Percentiles rank a stretch among this genome's conserved stretches.
Conservation (phyloP, 2,797 vertebrate genomes). For the Lepus oiostolus region DNA sequence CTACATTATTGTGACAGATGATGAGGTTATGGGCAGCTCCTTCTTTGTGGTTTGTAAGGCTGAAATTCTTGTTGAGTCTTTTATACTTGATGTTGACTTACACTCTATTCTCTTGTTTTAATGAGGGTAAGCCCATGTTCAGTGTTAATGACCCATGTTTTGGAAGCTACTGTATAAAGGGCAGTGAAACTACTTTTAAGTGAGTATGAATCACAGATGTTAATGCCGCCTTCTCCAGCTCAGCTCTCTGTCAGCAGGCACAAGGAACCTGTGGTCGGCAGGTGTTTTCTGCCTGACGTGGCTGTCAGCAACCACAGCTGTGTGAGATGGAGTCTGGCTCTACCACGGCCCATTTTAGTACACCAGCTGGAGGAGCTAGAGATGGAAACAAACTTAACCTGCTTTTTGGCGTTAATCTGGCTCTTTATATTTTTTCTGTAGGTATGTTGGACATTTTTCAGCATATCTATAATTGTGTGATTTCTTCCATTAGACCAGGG, state of each 20-base stretch:
- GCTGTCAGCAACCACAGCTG: neutral
- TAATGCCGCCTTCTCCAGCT: neutral
- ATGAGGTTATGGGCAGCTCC: too few relatives aligned
- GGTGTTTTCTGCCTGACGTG: neutral
- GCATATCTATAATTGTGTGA: neutral
- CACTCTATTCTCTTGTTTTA: neutral
- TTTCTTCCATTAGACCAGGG: neutral
- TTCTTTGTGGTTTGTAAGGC: neutral
- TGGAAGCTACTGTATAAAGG: neutral
- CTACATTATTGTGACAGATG: neutral
- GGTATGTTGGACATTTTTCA: neutral
- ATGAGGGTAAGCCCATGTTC: neutral
- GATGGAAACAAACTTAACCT: neutral
- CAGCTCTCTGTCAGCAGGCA: neutral
- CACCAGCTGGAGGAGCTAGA: neutral
- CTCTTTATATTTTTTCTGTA: neutral
- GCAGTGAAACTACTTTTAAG: slow-evolving; percentile 11
- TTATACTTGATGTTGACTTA: slow-evolving; percentile 10
- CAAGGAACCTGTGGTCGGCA: neutral
- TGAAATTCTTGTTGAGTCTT: neutral
- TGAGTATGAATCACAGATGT: neutral
- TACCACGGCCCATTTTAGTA: neutral
- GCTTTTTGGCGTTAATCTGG: neutral
- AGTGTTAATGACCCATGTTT: neutral
- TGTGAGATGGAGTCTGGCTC: neutral